These are phyloP conservation scores for Aplochiton taeniatus DNA, from an alignment of 2,797 vertebrate genomes.

Conservation along the genomic window DNA sequence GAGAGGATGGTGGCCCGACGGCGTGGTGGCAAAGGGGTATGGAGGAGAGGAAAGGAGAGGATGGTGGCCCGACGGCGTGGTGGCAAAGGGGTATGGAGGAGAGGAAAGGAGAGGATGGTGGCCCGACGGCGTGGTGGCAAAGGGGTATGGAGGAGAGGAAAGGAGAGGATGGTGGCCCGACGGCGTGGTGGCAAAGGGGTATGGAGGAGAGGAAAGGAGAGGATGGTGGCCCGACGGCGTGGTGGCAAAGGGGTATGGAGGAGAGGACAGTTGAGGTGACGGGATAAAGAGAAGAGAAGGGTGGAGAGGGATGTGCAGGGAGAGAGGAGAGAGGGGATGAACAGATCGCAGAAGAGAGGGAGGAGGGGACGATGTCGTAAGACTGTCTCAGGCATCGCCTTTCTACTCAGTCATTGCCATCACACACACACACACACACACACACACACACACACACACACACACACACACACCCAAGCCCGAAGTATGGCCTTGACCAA, in stretches of 20 bases:
- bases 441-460: conserved; percentile 11
- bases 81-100: not conserved
- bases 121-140: too few species aligned
- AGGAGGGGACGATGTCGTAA: conserved; percentile 16
- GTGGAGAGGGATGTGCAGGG: not conserved
- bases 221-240: too few species aligned
- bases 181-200: too few species aligned
- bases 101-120: conserved; percentile 1
- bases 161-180: not conserved
- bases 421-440: conserved; percentile 13
- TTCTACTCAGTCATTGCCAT: too few species aligned
- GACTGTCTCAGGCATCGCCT: conserved; percentile 22
- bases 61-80: too few species aligned
- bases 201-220: conserved; percentile 6
- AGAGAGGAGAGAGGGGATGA: not conserved
- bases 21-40: not conserved
- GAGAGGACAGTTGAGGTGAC: conserved; percentile 6
- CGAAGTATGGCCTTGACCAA: conserved; percentile 12
- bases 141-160: conserved; percentile 9
- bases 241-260: too few species aligned
- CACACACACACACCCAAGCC: not conserved
- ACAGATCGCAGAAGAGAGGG: conserved; percentile 18
- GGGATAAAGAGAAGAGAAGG: conserved; percentile 11
- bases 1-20: conserved; percentile 9
- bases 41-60: not conserved